These are phyloP conservation scores for Cerastis rubricosa DNA, from an alignment of 2,888 invertebrate genomes.

Conservation along the genomic window DNA sequence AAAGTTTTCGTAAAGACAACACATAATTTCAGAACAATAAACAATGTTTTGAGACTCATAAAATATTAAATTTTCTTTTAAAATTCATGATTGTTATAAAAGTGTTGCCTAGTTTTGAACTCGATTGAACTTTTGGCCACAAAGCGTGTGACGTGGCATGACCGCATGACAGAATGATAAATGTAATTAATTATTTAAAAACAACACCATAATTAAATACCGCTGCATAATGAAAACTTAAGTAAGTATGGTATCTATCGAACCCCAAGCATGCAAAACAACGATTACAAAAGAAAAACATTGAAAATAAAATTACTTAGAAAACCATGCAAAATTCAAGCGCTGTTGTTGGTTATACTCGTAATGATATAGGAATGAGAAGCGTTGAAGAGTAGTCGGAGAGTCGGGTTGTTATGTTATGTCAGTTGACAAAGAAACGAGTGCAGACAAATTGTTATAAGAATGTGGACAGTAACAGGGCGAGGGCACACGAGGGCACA, in stretches of 20 bases:
- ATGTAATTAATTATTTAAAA: constrained; percentile 35
- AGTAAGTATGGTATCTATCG: constrained; percentile 33
- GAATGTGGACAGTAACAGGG: constrained; percentile 62
- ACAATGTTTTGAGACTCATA: background rate
- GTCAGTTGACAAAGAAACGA: constrained; percentile 55
- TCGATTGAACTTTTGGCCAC: constrained; percentile 29
- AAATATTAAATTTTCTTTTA: background rate
- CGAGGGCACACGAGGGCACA: constrained; percentile 56
- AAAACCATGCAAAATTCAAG: constrained; percentile 57
- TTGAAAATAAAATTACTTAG: constrained; percentile 24
- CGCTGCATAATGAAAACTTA: constrained; percentile 37
- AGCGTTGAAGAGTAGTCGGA: constrained; percentile 58
- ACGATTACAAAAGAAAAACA: constrained; percentile 39
- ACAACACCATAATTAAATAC: constrained; percentile 38
- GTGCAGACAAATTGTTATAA: constrained; percentile 65
- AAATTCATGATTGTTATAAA: constrained; percentile 10
- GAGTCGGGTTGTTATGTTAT: constrained; percentile 43
- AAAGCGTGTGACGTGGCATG: constrained; percentile 43
- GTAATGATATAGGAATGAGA: constrained; percentile 47
- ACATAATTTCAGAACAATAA: constrained; percentile 16
- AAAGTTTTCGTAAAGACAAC: constrained; percentile 23
- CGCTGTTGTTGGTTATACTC: constrained; percentile 18
- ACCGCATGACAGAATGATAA: constrained; percentile 34
- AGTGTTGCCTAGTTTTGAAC: constrained; percentile 21
- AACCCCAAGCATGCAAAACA: constrained; percentile 60